Evolutionary conservation across 1,140 invertebrate species (phyloP), one percentile per base, ranked within the genome.

Genomic region (Lasioglossum albipes): DNA sequence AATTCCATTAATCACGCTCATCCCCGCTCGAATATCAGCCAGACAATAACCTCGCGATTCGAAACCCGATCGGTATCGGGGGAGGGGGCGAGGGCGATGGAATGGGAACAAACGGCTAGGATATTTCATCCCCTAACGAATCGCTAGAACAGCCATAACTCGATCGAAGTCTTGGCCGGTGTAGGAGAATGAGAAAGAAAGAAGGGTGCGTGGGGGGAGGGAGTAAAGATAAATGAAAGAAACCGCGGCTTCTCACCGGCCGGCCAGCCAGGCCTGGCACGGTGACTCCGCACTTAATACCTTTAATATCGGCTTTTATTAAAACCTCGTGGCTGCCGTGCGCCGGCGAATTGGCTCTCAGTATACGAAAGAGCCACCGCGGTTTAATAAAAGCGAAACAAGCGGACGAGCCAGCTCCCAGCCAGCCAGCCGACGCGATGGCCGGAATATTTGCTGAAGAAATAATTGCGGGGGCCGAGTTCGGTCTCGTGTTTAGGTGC

Each of bases 231-330:
- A 72, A 79, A 82, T 68, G 84, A 73, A 82, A 73, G 67, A 82
- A 71, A 72, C 78, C 31, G 45, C 18, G 66, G 54, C 45, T 70
- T 67, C 65, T 64, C 36, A 75, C 49, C 54, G 36, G 41, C 36
- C 54, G 36, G 41, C 36, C 54, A 68, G 67, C 16, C 36, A 18
- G 5, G 36, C 36, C n/a, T 12, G 1, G 31, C n/a, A 52, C 75
- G 84, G 77, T 83, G 73, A 84, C 81, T 86, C 62, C 61, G 73
- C 85, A 84, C 84, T 86, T 87, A 87, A 83, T 87, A 81, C 61
- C 85, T 87, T 87, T 86, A 87, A 87, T 87, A 86, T 87, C 84
- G 74, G 80, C 61, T 87, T 87, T 87, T 87, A 87, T 87, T 87
- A 87, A 87, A 87, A 86, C 36, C 81, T 42, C n/a, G 76, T 75